Conservation (phyloP, 1,140 invertebrate species). For the Drosophila parabipectinata region DNA sequence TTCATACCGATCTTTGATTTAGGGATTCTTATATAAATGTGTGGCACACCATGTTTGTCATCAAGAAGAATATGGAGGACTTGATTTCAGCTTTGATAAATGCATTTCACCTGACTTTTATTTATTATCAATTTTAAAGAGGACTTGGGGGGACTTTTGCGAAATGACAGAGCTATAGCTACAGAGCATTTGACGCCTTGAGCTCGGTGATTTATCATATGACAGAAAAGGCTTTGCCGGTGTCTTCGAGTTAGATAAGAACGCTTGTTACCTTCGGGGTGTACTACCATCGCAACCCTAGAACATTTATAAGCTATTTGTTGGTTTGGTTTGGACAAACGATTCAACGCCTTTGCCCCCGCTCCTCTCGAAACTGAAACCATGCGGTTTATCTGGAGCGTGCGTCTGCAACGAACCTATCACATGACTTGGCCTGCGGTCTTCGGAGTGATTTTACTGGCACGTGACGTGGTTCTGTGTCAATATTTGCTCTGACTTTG, state of each 20-base stretch:
- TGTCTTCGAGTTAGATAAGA: conserved; percentile 53
- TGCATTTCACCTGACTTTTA: conserved; percentile 58
- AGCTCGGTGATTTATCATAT: conserved; percentile 62
- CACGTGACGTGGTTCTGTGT: conserved; percentile 62
- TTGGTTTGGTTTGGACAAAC: conserved; percentile 18
- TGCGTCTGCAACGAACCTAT: conserved; percentile 59
- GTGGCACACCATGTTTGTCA: conserved; percentile 27
- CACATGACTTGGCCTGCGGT: conserved; percentile 66
- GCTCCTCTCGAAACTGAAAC: not conserved
- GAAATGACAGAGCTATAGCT: conserved; percentile 25
- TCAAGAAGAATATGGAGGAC: conserved; percentile 6
- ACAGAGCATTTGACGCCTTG: conserved; percentile 37
- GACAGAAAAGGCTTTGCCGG: conserved; percentile 50
- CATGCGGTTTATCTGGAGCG: conserved; percentile 60
- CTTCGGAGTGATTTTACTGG: conserved; percentile 49
- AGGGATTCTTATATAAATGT: conserved; percentile 12
- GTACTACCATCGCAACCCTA: not conserved
- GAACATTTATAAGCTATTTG: conserved; percentile 34
- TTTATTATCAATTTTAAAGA: conserved; percentile 55
- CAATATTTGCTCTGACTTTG: conserved; percentile 58
- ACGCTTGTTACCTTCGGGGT: not conserved
- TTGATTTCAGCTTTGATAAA: conserved; percentile 43
- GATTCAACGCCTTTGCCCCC: not conserved
- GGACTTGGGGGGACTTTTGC: conserved; percentile 38
- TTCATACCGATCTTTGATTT: conserved; percentile 28